Base-by-base conservation (phyloP, 2,113 vertebrate genomes). In the Rhadina sibilatrix region DNA sequence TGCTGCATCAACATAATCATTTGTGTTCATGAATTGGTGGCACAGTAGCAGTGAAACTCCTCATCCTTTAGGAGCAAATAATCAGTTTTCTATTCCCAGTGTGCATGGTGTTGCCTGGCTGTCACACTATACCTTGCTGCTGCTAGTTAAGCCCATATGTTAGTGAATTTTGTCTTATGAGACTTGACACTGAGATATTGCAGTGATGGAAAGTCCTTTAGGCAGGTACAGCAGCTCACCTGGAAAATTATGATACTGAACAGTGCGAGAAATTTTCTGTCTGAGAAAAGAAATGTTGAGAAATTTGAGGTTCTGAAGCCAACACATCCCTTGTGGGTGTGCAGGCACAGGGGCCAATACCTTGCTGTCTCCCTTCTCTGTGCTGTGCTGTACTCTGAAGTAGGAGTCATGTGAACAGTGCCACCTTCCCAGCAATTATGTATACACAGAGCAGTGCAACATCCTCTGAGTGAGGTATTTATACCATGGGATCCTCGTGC, bases 401-500 rank as follows among this genome's bases (percentile, higher is more conserved):
- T 23, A 59, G 70, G 30, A 79, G 12, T 14, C 0, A 2, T 8
- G 27, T 1, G 2, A 53, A 23, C 4, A 3, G 71, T 83, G 16
- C 35, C 57, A 53, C 37, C 47, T 75, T 77, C 49, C 17, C 38
- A 37, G 38, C 1, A 5, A 15, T 81, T 72, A 57, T 63, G 92
- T 87, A 54, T 63, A 37, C 5, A 11, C 13, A 23, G 12, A 83
- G 52, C 27, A 50, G 77, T 8, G 61, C 37, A 93, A 64, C 69
- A 37, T 31, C 52, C 40, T 74, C 56, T 37, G 77, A 79, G 37
- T 5, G 38, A 93, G 65, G 49, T 66, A 80, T 95, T 96, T 92
- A 49, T 68, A 71, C 82, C 81, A 30, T 47, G 86, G 83, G 81
- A 94, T 85, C 57, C 42, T 74, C 3, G 4, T 61, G 61, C 74